Evolutionary conservation across 2,113 vertebrate species (phyloP), one percentile per base, ranked within the genome.

Genomic region (Gadus macrocephalus): DNA sequence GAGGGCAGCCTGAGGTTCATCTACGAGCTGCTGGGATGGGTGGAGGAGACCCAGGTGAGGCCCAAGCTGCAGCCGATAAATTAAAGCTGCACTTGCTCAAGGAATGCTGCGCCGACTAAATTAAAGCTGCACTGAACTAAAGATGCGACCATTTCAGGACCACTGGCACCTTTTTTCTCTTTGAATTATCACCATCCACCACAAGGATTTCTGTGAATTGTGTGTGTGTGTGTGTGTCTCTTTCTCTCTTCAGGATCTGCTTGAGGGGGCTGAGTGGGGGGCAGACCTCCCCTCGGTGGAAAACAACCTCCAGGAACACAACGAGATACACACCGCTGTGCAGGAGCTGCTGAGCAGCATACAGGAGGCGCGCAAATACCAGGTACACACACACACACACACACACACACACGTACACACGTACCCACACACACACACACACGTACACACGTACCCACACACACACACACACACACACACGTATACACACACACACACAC

Each of bases 21-120:
- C 74, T 99, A 99, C 1, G 96, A 98, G 85, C 91, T 99, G 71
- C 94, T 99, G 8, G 94, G 96, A 68, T 99, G 96, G 96, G 97
- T 98, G 83, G 96, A 98, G 87, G 96, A 98, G 83, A 96, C 95
- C 11, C 97, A 98, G 94, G 97, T 96, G 42, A 42, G 8, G 12
- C 4, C 2, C 8, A 49, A 8, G 59, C 20, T n/a, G 59, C n/a
- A 59, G 16, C 11, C 8, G 8, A 2, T 49, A 49, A 14, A 49
- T 14, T 9, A 49, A 49, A 9, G 42, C 42, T 49, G 42, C 42
- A 49, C 42, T 49, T 12, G 42, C 11, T 49, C 2, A 14, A 49
- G 9, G 42, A 49, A 49, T 2, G 42, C 42, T 49, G 42, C 42
- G 11, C 9, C 0, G 2, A 49, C 42, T 49, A 8, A 14, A 49